These are phyloP conservation scores for Pterostichus niger DNA, from an alignment of 2,888 invertebrate species.

Conservation along the genomic window DNA sequence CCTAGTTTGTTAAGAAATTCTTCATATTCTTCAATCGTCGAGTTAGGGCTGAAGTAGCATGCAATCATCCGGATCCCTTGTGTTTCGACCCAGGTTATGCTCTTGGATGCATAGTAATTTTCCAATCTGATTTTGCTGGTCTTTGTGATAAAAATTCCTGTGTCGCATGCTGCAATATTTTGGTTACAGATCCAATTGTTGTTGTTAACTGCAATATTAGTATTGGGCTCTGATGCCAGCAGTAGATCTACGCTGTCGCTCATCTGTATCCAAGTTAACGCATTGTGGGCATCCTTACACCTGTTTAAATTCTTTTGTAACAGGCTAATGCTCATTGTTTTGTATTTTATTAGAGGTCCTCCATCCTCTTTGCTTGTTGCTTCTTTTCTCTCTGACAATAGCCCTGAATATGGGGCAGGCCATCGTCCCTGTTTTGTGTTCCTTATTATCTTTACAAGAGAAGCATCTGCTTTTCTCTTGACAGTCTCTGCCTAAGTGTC, in stretches of 20 bases:
- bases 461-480: background rate
- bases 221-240: background rate
- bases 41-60: background rate
- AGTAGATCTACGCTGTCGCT: background rate
- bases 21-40: background rate
- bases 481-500: background rate
- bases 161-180: background rate
- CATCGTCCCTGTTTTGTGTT: too few species aligned
- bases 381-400: background rate
- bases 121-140: background rate
- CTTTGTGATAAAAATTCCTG: background rate
- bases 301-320: background rate
- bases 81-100: background rate
- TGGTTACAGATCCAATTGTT: background rate
- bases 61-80: background rate
- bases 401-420: background rate
- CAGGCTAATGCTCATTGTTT: background rate
- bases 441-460: background rate
- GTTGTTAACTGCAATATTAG: background rate
- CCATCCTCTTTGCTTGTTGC: too few species aligned
- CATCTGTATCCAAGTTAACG: background rate
- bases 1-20: background rate
- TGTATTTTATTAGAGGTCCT: background rate
- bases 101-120: background rate
- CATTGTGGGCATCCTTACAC: constrained; percentile 1